phyloP scores from a whole-genome alignment of 2,888 invertebrate genomes.

The Aethes cnicana region DNA sequence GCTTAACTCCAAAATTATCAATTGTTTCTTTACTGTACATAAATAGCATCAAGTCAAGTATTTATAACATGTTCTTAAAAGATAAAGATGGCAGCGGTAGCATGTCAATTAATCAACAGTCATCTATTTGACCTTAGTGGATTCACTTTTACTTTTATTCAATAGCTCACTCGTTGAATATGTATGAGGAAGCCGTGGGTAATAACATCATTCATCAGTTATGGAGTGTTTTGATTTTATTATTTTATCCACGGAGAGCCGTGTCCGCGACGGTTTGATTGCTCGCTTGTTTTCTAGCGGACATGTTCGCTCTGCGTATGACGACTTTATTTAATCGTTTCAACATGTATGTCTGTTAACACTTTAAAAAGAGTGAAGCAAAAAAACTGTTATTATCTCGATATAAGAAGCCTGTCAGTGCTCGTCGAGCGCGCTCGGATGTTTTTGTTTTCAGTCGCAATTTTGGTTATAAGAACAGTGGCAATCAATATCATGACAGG shows the following conservation, averaged over 20 bases:
- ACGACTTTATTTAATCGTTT: constrained; percentile 25
- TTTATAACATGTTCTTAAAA: constrained; percentile 49
- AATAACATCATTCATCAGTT: constrained; percentile 60
- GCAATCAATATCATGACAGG: no score
- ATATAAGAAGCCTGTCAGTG: background rate
- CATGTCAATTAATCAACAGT: constrained; percentile 55
- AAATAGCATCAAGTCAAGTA: constrained; percentile 1
- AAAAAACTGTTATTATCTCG: constrained; percentile 2
- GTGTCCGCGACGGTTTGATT: constrained; percentile 35
- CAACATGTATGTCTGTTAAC: constrained; percentile 20
- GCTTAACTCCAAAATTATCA: background rate
- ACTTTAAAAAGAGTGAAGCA: background rate
- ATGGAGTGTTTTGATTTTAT: constrained; percentile 58
- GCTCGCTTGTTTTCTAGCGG: constrained; percentile 40
- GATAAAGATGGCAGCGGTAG: constrained; percentile 50
- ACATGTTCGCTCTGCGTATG: constrained; percentile 53
- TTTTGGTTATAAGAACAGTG: no score
- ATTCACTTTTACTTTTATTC: constrained; percentile 78
- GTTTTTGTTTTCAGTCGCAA: no score
- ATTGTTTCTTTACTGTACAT: constrained; percentile 1
- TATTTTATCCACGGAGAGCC: constrained; percentile 48
- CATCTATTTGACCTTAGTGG: constrained; percentile 53
- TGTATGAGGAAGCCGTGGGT: constrained; percentile 57
- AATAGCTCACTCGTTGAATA: constrained; percentile 68
- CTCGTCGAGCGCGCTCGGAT: no score